A percentile compares a stretch with the other conserved stretches of the same genome.
Evolutionary conservation across 1,140 invertebrate species (phyloP).

Genomic region (Pemphigus obesinymphae): DNA sequence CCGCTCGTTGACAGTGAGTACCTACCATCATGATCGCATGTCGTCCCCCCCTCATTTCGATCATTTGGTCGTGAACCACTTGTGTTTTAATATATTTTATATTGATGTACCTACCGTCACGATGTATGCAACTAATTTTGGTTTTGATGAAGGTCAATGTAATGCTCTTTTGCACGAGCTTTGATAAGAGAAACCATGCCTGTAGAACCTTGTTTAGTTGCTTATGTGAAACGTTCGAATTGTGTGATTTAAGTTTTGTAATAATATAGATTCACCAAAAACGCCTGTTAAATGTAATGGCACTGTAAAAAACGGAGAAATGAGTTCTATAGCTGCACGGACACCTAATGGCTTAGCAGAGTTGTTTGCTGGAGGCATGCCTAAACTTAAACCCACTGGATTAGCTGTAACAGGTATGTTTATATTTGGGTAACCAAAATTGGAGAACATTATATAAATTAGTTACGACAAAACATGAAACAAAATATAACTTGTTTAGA

Average conservation of each 20-base stretch:
- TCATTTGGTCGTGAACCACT: not conserved
- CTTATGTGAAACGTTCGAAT: slow-evolving; percentile 6
- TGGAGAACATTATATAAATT: not conserved
- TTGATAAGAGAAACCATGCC: not conserved
- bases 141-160: not conserved
- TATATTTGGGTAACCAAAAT: not conserved
- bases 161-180: not conserved
- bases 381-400: slow-evolving; percentile 75
- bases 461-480: no score
- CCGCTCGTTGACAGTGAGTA: slow-evolving; percentile 65
- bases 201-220: not conserved
- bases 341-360: slow-evolving; percentile 60
- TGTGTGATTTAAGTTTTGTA: not conserved
- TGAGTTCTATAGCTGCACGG: slow-evolving; percentile 32
- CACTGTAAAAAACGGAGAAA: slow-evolving; percentile 21
- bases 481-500: no score
- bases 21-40: not conserved
- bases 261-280: slow-evolving; percentile 39
- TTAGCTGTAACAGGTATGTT: slow-evolving; percentile 46
- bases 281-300: slow-evolving; percentile 27
- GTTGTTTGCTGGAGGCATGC: slow-evolving; percentile 80
- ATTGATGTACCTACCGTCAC: not conserved
- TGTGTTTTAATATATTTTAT: not conserved
- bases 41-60: not conserved
- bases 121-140: not conserved